Evolutionary conservation across 2,797 vertebrate species (phyloP).

Genomic region (Miichthys miiuy): DNA sequence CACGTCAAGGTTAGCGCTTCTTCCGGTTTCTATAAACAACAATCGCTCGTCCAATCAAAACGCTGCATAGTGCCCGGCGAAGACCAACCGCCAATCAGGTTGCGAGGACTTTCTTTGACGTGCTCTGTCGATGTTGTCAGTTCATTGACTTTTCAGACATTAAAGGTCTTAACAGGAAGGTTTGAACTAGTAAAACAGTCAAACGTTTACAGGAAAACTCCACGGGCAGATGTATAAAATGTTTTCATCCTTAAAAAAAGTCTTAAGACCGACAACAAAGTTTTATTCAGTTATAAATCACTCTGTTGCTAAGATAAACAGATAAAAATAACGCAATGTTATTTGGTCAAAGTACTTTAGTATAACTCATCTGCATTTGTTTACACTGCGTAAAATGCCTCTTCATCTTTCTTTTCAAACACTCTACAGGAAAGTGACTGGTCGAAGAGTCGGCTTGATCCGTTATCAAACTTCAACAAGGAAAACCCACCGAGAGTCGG

Average conservation of each 20-base stretch:
- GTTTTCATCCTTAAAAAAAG: too few species aligned
- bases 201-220: not conserved
- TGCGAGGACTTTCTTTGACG: not conserved
- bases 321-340: not conserved
- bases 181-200: too few species aligned
- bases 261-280: not conserved
- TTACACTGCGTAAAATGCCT: too few species aligned
- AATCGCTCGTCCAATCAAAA: constrained; percentile 59
- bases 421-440: too few species aligned
- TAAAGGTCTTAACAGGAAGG: not conserved
- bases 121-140: accelerated
- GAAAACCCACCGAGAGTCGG: too few species aligned
- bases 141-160: not conserved
- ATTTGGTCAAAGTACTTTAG: too few species aligned
- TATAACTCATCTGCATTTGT: too few species aligned
- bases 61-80: not conserved
- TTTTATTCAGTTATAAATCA: not conserved
- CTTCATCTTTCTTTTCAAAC: too few species aligned
- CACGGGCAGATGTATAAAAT: too few species aligned
- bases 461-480: too few species aligned
- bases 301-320: not conserved
- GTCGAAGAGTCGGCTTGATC: too few species aligned
- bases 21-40: constrained; percentile 56
- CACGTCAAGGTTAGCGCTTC: constrained; percentile 67
- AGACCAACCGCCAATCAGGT: constrained; percentile 54